These are phyloP conservation scores for Tretioscincus oriximinensis DNA, from an alignment of 2,113 vertebrate genomes.

Conservation along the genomic window DNA sequence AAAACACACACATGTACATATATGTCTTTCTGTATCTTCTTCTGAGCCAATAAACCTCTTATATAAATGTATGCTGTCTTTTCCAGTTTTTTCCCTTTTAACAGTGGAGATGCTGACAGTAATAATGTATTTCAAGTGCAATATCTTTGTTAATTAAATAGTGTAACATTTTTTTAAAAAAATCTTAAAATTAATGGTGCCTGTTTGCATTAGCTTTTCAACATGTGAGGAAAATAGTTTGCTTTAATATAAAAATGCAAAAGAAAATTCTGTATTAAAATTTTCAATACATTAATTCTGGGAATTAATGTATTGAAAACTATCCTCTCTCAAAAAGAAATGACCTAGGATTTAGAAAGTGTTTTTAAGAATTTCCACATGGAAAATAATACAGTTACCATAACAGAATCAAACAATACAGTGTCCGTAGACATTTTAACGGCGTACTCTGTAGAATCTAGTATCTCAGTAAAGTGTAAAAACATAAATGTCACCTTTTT, in stretches of 20 bases:
- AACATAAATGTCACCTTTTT: not conserved
- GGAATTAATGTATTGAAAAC: not conserved
- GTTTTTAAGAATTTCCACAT: not conserved
- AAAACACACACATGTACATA: too few species aligned
- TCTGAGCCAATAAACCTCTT: not conserved
- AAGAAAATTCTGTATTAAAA: not conserved
- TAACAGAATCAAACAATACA: constrained; percentile 4
- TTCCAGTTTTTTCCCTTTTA: not conserved
- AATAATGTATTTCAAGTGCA: not conserved
- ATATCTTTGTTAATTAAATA: constrained; percentile 30
- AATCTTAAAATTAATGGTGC: not conserved
- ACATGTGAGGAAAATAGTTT: not conserved
- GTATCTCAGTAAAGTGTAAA: not conserved
- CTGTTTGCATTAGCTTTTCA: not conserved
- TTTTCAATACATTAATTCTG: too few species aligned
- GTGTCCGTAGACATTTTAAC: not conserved
- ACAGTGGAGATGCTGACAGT: not conserved
- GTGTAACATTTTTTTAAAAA: not conserved
- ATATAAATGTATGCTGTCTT: not conserved
- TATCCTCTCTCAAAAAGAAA: not conserved
- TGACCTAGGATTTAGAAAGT: not conserved
- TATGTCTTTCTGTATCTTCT: not conserved
- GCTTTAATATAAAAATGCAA: not conserved
- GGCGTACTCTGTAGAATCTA: not conserved
- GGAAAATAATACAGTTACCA: not conserved